A percentile compares a stretch with the other conserved stretches of the same genome.
Conservation (phyloP, 1,140 invertebrate genomes). For the Episyrphus balteatus region DNA sequence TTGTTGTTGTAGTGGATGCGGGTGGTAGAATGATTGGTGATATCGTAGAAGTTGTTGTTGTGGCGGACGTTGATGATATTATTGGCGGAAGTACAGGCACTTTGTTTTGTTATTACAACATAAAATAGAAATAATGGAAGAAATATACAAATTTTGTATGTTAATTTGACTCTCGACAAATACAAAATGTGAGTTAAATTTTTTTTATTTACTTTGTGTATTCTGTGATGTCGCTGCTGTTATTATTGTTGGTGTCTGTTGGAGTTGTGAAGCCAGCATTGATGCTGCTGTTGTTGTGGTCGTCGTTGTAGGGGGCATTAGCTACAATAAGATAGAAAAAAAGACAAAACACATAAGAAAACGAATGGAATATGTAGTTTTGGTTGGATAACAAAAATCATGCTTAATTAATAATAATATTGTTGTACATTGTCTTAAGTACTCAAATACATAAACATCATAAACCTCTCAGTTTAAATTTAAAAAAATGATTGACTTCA, state of each 20-base stretch:
- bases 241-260: slow-evolving; percentile 19
- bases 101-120: not conserved
- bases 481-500: too few relatives aligned
- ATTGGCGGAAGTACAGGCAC: not conserved
- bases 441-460: too few relatives aligned
- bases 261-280: slow-evolving; percentile 13
- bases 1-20: not conserved
- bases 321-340: too few relatives aligned
- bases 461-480: too few relatives aligned
- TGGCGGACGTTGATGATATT: not conserved
- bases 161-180: not conserved
- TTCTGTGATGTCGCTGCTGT: slow-evolving; percentile 14
- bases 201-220: not conserved
- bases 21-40: not conserved
- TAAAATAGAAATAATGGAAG: not conserved
- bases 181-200: slow-evolving; percentile 1
- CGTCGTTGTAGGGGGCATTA: slow-evolving; percentile 3
- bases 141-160: too few relatives aligned
- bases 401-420: too few relatives aligned
- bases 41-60: not conserved
- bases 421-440: too few relatives aligned
- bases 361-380: too few relatives aligned
- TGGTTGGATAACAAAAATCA: too few relatives aligned
- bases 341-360: too few relatives aligned
- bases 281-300: slow-evolving; percentile 13